phyloP scores from a whole-genome alignment of 2,113 vertebrate genomes.

The Jacana jacana region DNA sequence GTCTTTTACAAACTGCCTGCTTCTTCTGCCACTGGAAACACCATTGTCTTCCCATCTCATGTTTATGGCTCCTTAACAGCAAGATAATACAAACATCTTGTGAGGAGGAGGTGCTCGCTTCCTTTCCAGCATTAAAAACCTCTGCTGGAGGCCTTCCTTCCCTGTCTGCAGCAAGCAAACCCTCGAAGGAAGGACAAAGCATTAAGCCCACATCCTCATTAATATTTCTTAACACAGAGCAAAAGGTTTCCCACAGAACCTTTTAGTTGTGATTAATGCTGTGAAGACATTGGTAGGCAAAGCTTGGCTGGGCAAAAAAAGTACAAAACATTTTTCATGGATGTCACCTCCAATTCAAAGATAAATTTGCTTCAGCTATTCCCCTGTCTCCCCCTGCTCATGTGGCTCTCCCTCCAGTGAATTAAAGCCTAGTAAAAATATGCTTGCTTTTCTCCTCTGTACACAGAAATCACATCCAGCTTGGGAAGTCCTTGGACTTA shows the following conservation, averaged over 20 bases:
- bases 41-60: neutral
- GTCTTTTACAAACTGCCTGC: neutral
- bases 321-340: neutral
- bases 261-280: conserved; percentile 9
- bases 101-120: neutral
- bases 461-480: neutral
- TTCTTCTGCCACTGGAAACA: neutral
- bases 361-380: neutral
- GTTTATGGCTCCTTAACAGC: neutral
- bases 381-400: neutral
- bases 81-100: neutral
- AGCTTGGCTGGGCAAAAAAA: neutral
- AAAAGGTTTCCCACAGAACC: conserved; percentile 8
- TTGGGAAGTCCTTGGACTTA: neutral
- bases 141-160: neutral
- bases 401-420: neutral
- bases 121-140: neutral
- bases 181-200: neutral
- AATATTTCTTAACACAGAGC: conserved; percentile 4
- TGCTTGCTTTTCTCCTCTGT: neutral
- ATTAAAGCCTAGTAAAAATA: neutral
- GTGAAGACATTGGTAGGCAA: neutral
- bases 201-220: neutral
- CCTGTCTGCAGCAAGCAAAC: neutral
- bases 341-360: conserved; percentile 19